Base-by-base conservation (phyloP, 2,113 vertebrate genomes). In the Abramis brama region DNA sequence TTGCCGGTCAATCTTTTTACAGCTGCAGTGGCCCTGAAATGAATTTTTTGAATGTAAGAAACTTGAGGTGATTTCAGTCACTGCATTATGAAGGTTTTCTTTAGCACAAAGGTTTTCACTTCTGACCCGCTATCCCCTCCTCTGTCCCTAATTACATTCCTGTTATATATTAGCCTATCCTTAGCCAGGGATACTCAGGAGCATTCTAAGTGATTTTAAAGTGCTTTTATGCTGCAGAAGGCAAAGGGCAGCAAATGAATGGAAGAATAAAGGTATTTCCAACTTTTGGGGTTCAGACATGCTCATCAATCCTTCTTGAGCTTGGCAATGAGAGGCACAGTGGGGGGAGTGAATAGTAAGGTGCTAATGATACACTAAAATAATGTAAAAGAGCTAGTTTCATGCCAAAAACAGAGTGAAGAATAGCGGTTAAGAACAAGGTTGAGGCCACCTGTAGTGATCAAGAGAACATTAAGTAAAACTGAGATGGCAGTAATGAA, bases 201-300 rank as follows among this genome's bases (percentile, higher is more conserved):
- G 64, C 30, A 52, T 60, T 0, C 78, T 90, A 59, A 77, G 74
- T 50, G 82, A 84, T 84, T 88, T 89, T 84, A 79, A 91, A 91
- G 86, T 90, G 89, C 79, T 83, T 89, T 92, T 89, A 75, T 79
- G 36, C 57, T 55, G 15, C 23, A 87, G 82, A 79, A 78, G 71
- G 62, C 59, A 36, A 71, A 66, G 75, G 36, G 73, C 62, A 73
- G 71, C 77, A 15, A 55, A 73, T 83, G 82, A 66, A 85, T 79
- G 33, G 33, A 64, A 57, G 66, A 25, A 86, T 83, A 50, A 60
- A 59, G 11, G 11, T 66, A 12, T 27, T n/a, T 36, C 23, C 9
- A 43, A 15, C 64, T 80, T 62, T 83, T 43, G 68, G 74, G 86
- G 33, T 64, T 83, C 78, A 82, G 25, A 80, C 52, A 47, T 70